A percentile compares a stretch with the other conserved stretches of the same genome.
Evolutionary conservation across 2,888 invertebrate genomes (phyloP).

Genomic region (Flexamia atlantica): DNA sequence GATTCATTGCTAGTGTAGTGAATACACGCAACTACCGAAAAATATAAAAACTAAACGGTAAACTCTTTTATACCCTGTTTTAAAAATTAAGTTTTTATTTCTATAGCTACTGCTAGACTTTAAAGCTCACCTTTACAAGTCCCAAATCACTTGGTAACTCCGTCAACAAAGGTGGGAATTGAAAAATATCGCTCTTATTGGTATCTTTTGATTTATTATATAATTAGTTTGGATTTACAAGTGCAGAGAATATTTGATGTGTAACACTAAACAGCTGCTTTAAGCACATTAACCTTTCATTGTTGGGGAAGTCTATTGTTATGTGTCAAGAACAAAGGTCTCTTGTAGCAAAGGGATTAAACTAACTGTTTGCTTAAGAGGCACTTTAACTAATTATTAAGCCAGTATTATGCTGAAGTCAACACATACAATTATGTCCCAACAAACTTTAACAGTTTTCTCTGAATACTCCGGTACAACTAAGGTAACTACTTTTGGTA

Average conservation of each 20-base stretch:
- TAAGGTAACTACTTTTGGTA: neutral
- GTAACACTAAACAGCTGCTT: neutral
- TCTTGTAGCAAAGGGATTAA: neutral
- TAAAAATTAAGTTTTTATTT: no score
- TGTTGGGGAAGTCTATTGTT: constrained; percentile 8
- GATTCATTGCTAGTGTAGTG: no score
- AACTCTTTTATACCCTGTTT: no score
- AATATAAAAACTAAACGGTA: no score
- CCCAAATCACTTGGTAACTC: no score
- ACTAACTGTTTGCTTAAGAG: neutral
- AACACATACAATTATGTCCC: neutral
- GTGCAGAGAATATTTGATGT: neutral
- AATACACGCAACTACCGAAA: no score
- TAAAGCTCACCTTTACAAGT: no score
- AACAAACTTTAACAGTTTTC: neutral
- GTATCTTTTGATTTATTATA: neutral
- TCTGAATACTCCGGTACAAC: no score
- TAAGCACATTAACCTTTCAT: constrained; percentile 5
- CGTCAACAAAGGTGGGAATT: neutral
- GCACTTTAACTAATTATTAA: neutral
- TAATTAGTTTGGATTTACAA: neutral
- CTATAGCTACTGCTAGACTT: neutral
- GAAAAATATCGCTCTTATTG: neutral
- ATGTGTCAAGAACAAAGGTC: constrained; percentile 23
- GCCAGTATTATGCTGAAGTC: neutral